A percentile compares a stretch with the other conserved stretches of the same genome.
These are phyloP conservation scores for Ondatra zibethicus DNA, from an alignment of 2,113 vertebrate genomes.

Conservation along the genomic window DNA sequence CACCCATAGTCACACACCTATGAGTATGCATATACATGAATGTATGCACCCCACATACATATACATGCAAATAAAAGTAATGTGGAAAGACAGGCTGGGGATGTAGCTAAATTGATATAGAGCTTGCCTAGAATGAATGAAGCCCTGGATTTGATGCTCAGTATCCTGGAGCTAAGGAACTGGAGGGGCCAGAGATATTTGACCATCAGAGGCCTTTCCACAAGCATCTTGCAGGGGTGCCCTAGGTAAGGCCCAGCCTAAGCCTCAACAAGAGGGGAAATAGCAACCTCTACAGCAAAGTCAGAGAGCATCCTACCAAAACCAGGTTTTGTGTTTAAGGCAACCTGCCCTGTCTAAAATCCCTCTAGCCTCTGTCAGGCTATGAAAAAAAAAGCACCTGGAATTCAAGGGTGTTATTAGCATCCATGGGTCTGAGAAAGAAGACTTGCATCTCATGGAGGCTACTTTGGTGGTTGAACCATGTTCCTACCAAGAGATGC, in stretches of 20 bases:
- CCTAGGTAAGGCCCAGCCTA: neutral
- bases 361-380: neutral
- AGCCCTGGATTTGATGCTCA: neutral
- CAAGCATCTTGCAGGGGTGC: neutral
- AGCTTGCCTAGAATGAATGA: neutral
- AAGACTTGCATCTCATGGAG: neutral
- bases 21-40: neutral
- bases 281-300: neutral
- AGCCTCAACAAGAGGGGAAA: neutral
- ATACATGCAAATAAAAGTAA: neutral
- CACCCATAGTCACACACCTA: neutral
- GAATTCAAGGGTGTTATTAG: neutral
- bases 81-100: neutral
- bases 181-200: neutral
- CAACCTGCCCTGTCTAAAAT: neutral
- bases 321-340: neutral
- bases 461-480: neutral
- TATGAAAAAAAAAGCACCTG: neutral
- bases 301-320: neutral
- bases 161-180: neutral
- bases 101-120: neutral
- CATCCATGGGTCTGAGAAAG: neutral
- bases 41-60: neutral
- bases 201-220: neutral
- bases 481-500: neutral